A percentile compares a stretch with the other conserved stretches of the same genome.
These are phyloP conservation scores for Rotaria sp. DNA, from an alignment of 2,888 invertebrate species.

Conservation along the genomic window DNA sequence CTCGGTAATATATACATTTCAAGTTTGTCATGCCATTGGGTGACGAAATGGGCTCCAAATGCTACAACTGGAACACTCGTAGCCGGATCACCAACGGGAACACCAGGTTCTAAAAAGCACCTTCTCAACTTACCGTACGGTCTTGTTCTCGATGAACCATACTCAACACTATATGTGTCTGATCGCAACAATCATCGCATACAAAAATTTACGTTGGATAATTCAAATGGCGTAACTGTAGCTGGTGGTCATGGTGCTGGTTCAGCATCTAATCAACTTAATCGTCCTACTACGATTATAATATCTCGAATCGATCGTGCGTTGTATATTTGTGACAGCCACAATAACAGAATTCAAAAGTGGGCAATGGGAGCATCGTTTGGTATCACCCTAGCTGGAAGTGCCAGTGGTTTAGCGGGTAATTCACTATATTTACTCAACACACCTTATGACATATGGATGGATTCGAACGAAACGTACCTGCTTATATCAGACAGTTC, in stretches of 20 bases:
- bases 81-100: neutral
- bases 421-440: neutral
- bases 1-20: neutral
- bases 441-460: neutral
- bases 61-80: neutral
- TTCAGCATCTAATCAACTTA: neutral
- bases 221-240: neutral
- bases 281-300: neutral
- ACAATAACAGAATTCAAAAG: neutral
- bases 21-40: neutral
- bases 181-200: neutral
- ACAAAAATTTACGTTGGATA: neutral
- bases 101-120: neutral
- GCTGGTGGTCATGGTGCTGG: neutral
- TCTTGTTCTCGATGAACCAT: neutral
- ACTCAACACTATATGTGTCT: neutral
- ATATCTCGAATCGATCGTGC: neutral
- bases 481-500: neutral
- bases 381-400: neutral
- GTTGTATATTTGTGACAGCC: neutral
- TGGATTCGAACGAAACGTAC: neutral
- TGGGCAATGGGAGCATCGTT: neutral
- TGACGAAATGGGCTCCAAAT: neutral
- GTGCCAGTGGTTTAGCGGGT: neutral
- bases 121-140: neutral